These are phyloP conservation scores for Tanytarsus gracilentus DNA, from an alignment of 2,888 invertebrate genomes.

Conservation along the genomic window DNA sequence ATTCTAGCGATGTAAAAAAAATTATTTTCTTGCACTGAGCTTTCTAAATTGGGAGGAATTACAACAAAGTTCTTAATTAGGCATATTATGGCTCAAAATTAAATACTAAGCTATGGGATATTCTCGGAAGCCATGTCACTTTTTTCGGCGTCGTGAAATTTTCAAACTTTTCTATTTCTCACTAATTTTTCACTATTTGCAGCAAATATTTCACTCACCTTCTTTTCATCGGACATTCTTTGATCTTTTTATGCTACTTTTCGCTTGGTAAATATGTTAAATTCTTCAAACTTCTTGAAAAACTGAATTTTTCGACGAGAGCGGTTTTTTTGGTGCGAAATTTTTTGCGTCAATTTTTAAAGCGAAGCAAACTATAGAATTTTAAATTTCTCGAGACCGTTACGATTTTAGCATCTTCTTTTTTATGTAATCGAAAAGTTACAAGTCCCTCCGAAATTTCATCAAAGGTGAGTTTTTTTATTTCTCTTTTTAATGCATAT, in stretches of 20 bases:
- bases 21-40: too few relatives aligned
- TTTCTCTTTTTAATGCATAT: neutral
- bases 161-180: neutral
- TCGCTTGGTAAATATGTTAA: neutral
- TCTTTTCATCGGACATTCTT: constrained; percentile 58
- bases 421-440: too few relatives aligned
- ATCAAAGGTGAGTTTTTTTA: too few relatives aligned
- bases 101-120: neutral
- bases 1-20: too few relatives aligned
- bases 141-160: constrained; percentile 19
- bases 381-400: neutral
- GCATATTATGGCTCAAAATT: neutral
- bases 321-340: neutral
- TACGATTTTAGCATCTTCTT: neutral
- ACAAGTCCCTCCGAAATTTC: too few relatives aligned
- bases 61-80: neutral
- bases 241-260: constrained; percentile 30
- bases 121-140: constrained; percentile 17
- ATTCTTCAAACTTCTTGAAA: neutral
- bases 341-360: neutral
- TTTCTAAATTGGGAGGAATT: too few relatives aligned
- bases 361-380: neutral
- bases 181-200: neutral
- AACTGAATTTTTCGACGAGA: neutral
- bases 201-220: constrained; percentile 47